A percentile compares a stretch with the other conserved stretches of the same genome.
Evolutionary conservation across 2,113 vertebrate genomes (phyloP).

Genomic region (Daboia siamensis): DNA sequence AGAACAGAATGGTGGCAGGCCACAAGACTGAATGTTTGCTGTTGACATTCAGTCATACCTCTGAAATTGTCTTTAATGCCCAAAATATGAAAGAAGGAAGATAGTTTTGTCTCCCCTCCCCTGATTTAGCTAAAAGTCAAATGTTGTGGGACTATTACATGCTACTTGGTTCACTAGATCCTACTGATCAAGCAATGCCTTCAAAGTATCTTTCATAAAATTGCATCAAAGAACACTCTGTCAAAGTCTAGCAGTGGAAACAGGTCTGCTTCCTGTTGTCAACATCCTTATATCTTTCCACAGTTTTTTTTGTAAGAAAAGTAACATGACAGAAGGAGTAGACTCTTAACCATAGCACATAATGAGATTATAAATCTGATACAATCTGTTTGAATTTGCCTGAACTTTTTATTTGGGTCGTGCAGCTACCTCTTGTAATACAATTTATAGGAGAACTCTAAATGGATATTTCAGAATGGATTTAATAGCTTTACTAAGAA

Average conservation of each 20-base stretch:
- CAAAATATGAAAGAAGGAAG: background rate
- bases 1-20: background rate
- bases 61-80: background rate
- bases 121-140: background rate
- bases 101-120: background rate
- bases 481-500: conserved; percentile 6
- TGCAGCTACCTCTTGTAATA: conserved; percentile 24
- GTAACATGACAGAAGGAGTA: background rate
- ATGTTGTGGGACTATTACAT: background rate
- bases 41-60: background rate
- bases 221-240: background rate
- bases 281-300: background rate
- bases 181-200: background rate
- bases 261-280: background rate
- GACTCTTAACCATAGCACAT: background rate
- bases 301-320: background rate
- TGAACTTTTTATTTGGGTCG: background rate
- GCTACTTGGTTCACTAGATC: background rate
- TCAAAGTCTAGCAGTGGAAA: background rate
- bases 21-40: background rate
- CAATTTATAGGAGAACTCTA: conserved; percentile 28
- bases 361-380: background rate
- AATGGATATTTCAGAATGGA: conserved; percentile 23
- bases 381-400: background rate
- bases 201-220: background rate